These are phyloP conservation scores for Diarsia rubi DNA, from an alignment of 2,888 invertebrate genomes.

Conservation along the genomic window DNA sequence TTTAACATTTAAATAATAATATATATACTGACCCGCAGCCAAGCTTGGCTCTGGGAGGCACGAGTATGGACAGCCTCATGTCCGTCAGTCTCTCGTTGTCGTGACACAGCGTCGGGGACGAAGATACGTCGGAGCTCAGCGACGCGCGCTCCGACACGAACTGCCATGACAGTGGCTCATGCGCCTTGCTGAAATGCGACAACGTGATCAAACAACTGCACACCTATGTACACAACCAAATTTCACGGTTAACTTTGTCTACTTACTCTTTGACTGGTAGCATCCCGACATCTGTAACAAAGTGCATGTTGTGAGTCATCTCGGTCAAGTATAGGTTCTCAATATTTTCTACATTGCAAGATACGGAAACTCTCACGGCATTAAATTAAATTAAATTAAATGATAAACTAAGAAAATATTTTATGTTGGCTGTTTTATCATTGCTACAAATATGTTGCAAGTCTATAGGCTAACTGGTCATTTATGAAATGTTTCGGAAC, in stretches of 20 bases:
- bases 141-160: conserved; percentile 92
- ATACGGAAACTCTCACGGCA: conserved; percentile 1
- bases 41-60: conserved; percentile 95
- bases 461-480: conserved; percentile 38
- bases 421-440: conserved; percentile 22
- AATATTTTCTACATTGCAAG: conserved; percentile 1
- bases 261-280: conserved; percentile 98
- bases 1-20: conserved; percentile 28
- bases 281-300: conserved; percentile 97
- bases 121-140: conserved; percentile 90
- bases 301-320: conserved; percentile 57
- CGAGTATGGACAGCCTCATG: conserved; percentile 94
- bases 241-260: conserved; percentile 47
- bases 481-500: conserved; percentile 59
- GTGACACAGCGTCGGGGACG: conserved; percentile 86
- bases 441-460: conserved; percentile 47
- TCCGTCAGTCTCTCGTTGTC: conserved; percentile 91
- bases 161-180: conserved; percentile 96
- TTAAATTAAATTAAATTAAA: not conserved
- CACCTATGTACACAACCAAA: conserved; percentile 56
- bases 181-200: conserved; percentile 91
- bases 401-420: conserved; percentile 6
- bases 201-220: conserved; percentile 58
- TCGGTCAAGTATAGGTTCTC: not conserved
- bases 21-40: conserved; percentile 93